Evolutionary conservation across 1,140 invertebrate genomes (phyloP), one percentile per base, ranked within the genome.

Genomic region (Rhopalosiphum maidis): DNA sequence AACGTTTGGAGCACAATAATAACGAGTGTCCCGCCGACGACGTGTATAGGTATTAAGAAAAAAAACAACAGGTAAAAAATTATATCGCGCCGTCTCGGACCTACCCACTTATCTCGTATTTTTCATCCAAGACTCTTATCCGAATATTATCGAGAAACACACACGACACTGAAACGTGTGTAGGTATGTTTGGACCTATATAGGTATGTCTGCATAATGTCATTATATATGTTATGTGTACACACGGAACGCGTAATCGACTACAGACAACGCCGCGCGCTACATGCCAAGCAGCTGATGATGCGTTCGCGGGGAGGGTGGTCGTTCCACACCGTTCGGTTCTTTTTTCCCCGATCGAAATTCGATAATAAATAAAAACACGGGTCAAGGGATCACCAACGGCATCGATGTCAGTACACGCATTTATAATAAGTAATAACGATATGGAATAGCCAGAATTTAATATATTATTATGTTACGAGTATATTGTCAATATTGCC

Each of bases 361-460:
- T 87, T 46, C 88, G 11, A 90, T 35, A 25, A 90, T 90, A 60
- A 89, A 90, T 90, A 90, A 90, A 77, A 60, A 90, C 54, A 37
- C 88, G 35, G 91, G 91, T 92, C 91, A 92, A 85, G 82, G n/a
- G 91, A 92, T 92, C 91, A 92, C 91, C 82, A 92, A 92, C 91
- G 90, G 41, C 30, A 48, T 46, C 86, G 18, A 11, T 46, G 46
- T 18, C 1, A 0, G 8, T 30, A 30, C 83, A 3, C 1, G 85
- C 41, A 30, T 86, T 86, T 86, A 86, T 86, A 30, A 46, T 86
- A 41, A 86, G 46, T 86, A 30, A 46, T 86, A 41, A 86, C 41
- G 11, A 41, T 77, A 35, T 5, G 18, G 83, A 86, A 86, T 43
- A 30, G 43, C 46, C 7, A 21, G 23, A 30, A 46, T 43, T 43